Evolutionary conservation across 2,797 vertebrate genomes (phyloP), one percentile per base, ranked within the genome.

Genomic region (Enoplosus armatus): DNA sequence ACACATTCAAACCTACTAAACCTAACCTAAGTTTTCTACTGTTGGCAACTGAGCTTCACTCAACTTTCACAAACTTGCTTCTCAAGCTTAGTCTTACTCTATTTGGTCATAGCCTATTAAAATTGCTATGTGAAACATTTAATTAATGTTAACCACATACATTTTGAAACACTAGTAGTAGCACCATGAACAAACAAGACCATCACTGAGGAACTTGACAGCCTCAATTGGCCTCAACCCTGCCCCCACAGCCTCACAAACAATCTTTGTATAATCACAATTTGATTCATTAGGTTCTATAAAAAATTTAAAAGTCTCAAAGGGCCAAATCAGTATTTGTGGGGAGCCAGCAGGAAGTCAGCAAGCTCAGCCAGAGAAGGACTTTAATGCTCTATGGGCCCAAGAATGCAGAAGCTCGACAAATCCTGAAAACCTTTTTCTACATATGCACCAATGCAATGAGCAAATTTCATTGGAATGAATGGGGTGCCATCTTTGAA

Each of bases 81-180:
- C 20, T 75, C 22, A 76, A 29, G 35, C 39, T 33, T 47, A 16
- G 31, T 63, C 26, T 80, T 39, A 56, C 31, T 80, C 16, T 10
- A 2, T 37, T 9, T 37, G 9, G 10, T 37, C 35, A 54, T 53
- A 14, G 16, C 18, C 35, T 24, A 33, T 26, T 51, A 45, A n/a
- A 56, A 4, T n/a, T 45, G 26, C 4, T 27, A 11, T 2, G 33
- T 43, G 31, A 10, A 24, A 59, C 18, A 48, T 48, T 33, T 64
- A 41, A 7, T 54, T 37, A 9, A 35, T 61, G 6, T 37, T n/a
- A 61, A 50, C 12, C 26, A 43, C 33, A 62, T 37, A 50, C 14
- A 72, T 60, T 39, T 61, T 31, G 8, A 29, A 62, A 66, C 35
- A 18, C 8, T 33, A 10, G 54, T 11, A 8, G 14, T 39, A 43